Evolutionary conservation across 2,888 invertebrate species (phyloP).

Genomic region (Calameuta idolon): DNA sequence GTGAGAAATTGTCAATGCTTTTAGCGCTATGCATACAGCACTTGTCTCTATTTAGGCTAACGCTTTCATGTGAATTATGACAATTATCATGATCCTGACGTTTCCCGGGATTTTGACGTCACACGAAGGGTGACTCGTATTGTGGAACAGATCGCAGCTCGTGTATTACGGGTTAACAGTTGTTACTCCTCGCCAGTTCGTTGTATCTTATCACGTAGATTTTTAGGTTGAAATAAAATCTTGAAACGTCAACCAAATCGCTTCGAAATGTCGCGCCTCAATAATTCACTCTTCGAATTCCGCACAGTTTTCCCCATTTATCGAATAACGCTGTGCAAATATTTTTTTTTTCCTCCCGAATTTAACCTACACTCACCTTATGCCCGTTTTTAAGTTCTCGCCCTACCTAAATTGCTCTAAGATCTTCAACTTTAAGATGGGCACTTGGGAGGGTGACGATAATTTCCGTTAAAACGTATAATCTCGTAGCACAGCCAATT

Average conservation of each 20-base stretch:
- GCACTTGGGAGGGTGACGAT: background rate
- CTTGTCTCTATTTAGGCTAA: conserved; percentile 13
- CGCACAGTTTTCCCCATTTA: background rate
- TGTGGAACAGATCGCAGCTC: background rate
- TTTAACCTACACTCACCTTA: background rate
- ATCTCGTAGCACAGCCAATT: background rate
- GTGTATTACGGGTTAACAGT: background rate
- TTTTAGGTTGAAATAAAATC: background rate
- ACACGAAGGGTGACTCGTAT: background rate
- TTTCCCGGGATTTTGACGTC: background rate
- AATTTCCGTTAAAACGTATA: background rate
- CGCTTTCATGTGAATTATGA: conserved; percentile 22
- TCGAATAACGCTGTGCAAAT: background rate
- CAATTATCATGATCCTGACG: background rate
- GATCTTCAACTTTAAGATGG: background rate
- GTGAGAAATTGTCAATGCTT: conserved; percentile 41
- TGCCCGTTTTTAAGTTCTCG: background rate
- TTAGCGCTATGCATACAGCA: conserved; percentile 21
- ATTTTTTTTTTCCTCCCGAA: background rate
- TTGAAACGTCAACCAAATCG: background rate
- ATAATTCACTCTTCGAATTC: background rate
- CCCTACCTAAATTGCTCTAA: background rate
- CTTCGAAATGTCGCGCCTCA: background rate
- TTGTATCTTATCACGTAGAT: background rate
- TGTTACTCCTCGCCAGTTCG: background rate